Evolutionary conservation across 2,888 invertebrate species (phyloP).

Genomic region (Epinotia bilunana): DNA sequence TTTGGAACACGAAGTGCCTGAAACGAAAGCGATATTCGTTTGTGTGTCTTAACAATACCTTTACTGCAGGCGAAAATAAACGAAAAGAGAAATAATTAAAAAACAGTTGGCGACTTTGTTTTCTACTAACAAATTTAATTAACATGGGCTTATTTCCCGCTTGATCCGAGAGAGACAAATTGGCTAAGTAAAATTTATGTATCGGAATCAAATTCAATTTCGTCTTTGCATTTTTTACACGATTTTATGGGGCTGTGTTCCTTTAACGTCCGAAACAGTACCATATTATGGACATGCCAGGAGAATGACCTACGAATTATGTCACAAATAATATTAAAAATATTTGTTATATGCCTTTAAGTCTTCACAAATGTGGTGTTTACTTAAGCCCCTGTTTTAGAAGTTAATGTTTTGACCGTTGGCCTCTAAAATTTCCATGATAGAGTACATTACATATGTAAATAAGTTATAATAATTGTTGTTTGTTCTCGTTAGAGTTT

Average conservation of each 20-base stretch:
- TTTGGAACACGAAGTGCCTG: slow-evolving; percentile 45
- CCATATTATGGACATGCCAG: slow-evolving; percentile 34
- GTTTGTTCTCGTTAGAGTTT: too few relatives aligned
- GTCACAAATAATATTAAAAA: background rate
- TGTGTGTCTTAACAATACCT: slow-evolving; percentile 3
- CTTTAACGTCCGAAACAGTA: slow-evolving; percentile 59
- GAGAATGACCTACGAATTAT: background rate
- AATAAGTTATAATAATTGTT: too few relatives aligned
- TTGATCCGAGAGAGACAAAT: slow-evolving; percentile 82
- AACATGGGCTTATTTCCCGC: slow-evolving; percentile 77
- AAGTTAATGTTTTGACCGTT: background rate
- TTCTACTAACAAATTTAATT: slow-evolving; percentile 79
- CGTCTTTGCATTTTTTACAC: slow-evolving; percentile 81
- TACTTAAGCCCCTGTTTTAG: background rate
- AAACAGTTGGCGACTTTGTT: slow-evolving; percentile 71
- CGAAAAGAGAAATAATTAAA: slow-evolving; percentile 72
- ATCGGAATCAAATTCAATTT: slow-evolving; percentile 84
- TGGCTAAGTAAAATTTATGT: slow-evolving; percentile 84
- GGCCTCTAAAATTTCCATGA: too few relatives aligned
- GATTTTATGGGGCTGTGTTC: slow-evolving; percentile 75
- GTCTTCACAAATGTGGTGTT: background rate
- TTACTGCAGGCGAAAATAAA: slow-evolving; percentile 47
- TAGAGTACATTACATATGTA: background rate
- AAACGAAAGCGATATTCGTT: slow-evolving; percentile 25
- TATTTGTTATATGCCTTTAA: background rate